These are phyloP conservation scores for Odontomachus brunneus DNA, from an alignment of 1,140 invertebrate genomes.

Conservation along the genomic window DNA sequence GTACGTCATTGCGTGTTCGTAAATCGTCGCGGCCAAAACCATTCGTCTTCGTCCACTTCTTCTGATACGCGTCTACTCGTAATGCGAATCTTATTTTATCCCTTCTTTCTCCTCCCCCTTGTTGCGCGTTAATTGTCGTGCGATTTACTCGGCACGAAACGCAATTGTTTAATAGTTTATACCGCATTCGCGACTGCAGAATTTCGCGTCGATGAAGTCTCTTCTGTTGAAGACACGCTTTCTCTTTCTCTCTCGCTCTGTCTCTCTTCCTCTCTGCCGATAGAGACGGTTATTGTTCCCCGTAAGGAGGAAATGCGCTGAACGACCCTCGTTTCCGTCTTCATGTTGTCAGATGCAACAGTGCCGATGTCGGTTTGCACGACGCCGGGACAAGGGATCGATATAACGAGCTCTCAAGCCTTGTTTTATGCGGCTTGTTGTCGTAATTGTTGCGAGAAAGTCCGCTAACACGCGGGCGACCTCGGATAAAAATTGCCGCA, in stretches of 20 bases:
- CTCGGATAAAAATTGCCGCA: background rate
- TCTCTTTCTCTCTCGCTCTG: too few relatives aligned
- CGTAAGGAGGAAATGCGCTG: slow-evolving; percentile 50
- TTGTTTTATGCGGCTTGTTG: background rate
- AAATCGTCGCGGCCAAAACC: slow-evolving; percentile 49
- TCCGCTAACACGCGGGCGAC: background rate
- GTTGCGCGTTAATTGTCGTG: background rate
- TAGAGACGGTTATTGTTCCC: slow-evolving; percentile 48
- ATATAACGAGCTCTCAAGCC: background rate
- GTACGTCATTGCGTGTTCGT: slow-evolving; percentile 13
- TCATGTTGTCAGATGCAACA: slow-evolving; percentile 42
- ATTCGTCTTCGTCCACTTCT: slow-evolving; percentile 55
- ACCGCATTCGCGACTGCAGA: slow-evolving; percentile 11
- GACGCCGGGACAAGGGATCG: background rate
- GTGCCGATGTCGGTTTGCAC: slow-evolving; percentile 2
- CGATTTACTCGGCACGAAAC: slow-evolving; percentile 11
- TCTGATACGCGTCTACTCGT: slow-evolving; percentile 10
- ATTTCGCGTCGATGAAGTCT: slow-evolving; percentile 40
- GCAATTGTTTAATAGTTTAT: slow-evolving; percentile 50
- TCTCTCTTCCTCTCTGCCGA: background rate
- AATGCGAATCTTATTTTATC: slow-evolving; percentile 9
- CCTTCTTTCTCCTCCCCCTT: background rate
- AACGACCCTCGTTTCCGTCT: slow-evolving; percentile 42
- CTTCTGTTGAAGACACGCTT: background rate
- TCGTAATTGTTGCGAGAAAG: slow-evolving; percentile 1